Evolutionary conservation across 2,113 vertebrate genomes (phyloP).

Genomic region (Pheucticus melanocephalus): DNA sequence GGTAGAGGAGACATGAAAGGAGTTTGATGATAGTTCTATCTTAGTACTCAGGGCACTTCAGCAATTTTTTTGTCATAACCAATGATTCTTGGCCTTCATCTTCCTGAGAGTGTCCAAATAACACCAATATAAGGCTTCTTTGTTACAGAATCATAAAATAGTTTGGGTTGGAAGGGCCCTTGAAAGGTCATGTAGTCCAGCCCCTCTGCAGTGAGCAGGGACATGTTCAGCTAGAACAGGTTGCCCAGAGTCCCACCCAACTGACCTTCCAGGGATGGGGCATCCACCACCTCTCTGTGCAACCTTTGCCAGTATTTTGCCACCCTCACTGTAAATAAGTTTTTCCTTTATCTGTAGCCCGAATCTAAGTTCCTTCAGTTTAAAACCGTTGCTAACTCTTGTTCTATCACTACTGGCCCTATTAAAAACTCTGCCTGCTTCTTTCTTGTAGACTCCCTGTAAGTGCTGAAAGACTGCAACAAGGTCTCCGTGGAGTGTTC

Average conservation of each 20-base stretch:
- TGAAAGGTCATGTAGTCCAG: neutral
- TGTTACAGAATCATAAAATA: neutral
- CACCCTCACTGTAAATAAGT: neutral
- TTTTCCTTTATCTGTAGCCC: neutral
- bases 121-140: neutral
- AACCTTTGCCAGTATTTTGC: neutral
- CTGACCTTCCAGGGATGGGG: neutral
- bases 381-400: neutral
- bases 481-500: fast-evolving
- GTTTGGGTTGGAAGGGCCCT: neutral
- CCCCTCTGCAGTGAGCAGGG: neutral
- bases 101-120: neutral
- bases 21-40: neutral
- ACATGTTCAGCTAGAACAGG: neutral
- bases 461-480: neutral
- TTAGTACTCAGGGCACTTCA: neutral
- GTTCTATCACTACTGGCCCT: neutral
- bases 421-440: neutral
- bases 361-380: neutral
- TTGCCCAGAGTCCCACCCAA: neutral
- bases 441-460: neutral
- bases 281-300: neutral
- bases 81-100: neutral
- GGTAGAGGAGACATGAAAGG: neutral
- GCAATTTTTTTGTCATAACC: neutral